Conservation (phyloP, 2,113 vertebrate genomes). For the Okapia johnstoni region DNA sequence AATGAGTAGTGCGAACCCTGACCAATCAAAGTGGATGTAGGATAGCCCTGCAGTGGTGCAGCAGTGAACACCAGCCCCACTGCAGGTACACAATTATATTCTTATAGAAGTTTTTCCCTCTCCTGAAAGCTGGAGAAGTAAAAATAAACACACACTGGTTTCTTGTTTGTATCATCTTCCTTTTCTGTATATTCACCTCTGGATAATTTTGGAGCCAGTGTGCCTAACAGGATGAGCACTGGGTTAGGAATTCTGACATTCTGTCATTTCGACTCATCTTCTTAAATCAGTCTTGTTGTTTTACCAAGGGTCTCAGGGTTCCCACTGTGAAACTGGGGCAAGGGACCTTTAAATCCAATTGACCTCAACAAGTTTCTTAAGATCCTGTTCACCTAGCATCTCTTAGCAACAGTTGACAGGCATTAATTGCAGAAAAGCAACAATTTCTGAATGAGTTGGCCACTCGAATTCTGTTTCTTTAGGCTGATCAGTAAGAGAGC, state of each 20-base stretch:
- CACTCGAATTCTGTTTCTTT: not conserved
- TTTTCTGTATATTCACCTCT: not conserved
- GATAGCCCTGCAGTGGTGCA: accelerated
- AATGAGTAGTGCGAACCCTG: accelerated
- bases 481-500: accelerated
- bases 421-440: not conserved
- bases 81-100: accelerated
- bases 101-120: accelerated
- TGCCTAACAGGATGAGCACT: accelerated
- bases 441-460: not conserved
- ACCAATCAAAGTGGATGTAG: accelerated
- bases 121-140: not conserved
- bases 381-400: not conserved
- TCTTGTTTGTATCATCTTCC: not conserved
- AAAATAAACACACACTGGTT: too few relatives aligned
- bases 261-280: accelerated
- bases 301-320: not conserved
- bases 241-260: not conserved
- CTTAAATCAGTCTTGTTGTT: not conserved
- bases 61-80: accelerated
- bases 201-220: not conserved
- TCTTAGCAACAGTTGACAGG: not conserved
- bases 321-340: not conserved
- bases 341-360: not conserved
- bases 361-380: not conserved